phyloP scores from a whole-genome alignment of 2,888 invertebrate species.

The Herminia tarsipennalis region DNA sequence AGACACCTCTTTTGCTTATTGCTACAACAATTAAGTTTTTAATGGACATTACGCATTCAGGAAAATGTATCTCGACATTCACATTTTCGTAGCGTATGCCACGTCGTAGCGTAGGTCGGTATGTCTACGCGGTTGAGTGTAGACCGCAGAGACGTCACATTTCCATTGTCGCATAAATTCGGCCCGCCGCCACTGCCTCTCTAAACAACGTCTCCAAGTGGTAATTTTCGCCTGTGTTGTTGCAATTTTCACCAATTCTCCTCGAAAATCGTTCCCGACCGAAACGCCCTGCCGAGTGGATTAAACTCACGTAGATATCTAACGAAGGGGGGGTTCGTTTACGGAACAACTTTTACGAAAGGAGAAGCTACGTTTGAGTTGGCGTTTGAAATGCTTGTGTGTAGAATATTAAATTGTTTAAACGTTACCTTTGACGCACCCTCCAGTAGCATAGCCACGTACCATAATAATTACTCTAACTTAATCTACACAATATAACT shows the following conservation, averaged over 20 bases:
- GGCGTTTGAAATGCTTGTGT: slow-evolving; percentile 81
- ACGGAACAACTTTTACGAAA: slow-evolving; percentile 81
- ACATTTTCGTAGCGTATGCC: slow-evolving; percentile 42
- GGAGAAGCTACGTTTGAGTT: slow-evolving; percentile 80
- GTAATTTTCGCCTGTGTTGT: slow-evolving; percentile 82
- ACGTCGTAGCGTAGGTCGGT: slow-evolving; percentile 37
- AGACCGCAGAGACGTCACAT: slow-evolving; percentile 65
- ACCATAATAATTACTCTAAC: slow-evolving; percentile 76
- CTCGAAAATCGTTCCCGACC: slow-evolving; percentile 70
- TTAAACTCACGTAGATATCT: slow-evolving; percentile 85
- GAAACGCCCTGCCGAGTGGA: slow-evolving; percentile 70
- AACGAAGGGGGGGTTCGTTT: slow-evolving; percentile 82
- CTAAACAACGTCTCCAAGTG: slow-evolving; percentile 78
- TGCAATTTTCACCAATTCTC: slow-evolving; percentile 83
- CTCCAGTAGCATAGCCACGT: slow-evolving; percentile 65
- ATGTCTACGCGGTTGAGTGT: slow-evolving; percentile 37
- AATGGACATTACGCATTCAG: slow-evolving; percentile 30
- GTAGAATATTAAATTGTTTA: slow-evolving; percentile 85
- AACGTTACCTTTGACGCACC: slow-evolving; percentile 79
- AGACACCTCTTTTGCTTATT: slow-evolving; percentile 9
- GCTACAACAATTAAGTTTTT: slow-evolving; percentile 28
- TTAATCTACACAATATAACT: slow-evolving; percentile 70
- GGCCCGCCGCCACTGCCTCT: slow-evolving; percentile 48
- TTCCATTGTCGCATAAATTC: slow-evolving; percentile 71
- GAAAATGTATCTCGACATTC: slow-evolving; percentile 29